Evolutionary conservation across 2,797 vertebrate genomes (phyloP), one percentile per base, ranked within the genome.

Genomic region (Acanthiza pusilla): DNA sequence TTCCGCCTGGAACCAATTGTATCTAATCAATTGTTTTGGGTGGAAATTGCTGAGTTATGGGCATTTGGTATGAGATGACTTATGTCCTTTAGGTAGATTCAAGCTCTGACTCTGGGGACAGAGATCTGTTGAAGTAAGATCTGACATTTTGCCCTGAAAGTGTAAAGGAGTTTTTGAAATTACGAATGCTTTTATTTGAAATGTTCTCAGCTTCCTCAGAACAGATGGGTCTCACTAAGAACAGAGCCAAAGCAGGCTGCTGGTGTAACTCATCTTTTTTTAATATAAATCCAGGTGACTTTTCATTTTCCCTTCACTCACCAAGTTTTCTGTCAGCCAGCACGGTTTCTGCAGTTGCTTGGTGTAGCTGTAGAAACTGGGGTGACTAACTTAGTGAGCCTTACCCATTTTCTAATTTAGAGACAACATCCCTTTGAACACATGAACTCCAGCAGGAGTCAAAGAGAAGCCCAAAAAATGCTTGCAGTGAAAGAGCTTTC

Each of bases 111-210:
- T 92, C 90, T 74, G 26, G 66, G 72, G 85, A 83, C 61, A 86
- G n/a, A 77, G 40, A 67, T 85, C 67, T 91, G 73, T 92, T 91
- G 66, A 91, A 78, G 91, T 81, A 86, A 90, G 36, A 25, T 38
- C 58, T 95, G 95, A 95, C 93, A 82, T 95, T 94, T 89, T 95
- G 95, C 95, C 95, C 91, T 92, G 6, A 15, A 95, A 67, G 74
- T 90, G 82, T 96, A 83, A 94, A 92, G 63, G 61, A 79, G 71
- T 63, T 88, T 92, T 81, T 85, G 74, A 95, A 76, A 86, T 80
- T 94, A 84, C 30, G n/a, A 72, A 66, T 65, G 48, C 29, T 88
- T 91, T 94, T 78, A 65, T 45, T 88, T 91, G 50, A 89, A 93
- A 88, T 60, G 57, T 88, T 95, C 76, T 90, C 71, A 70, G 68